Evolutionary conservation across 2,888 invertebrate genomes (phyloP).

Genomic region (Tyria jacobaeae): DNA sequence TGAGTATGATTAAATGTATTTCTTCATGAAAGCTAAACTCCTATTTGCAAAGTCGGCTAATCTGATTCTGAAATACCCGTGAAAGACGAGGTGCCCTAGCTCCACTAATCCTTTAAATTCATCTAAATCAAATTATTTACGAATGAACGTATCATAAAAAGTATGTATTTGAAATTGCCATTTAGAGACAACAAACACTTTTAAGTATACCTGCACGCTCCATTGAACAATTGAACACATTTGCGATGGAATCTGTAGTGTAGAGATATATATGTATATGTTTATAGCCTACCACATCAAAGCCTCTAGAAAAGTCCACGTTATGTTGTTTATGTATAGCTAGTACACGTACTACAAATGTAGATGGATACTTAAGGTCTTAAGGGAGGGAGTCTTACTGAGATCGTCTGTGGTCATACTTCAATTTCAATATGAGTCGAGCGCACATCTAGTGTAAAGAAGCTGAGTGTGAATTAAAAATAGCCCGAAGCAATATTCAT

Average conservation of each 20-base stretch:
- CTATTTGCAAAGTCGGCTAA: not conserved
- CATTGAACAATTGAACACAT: not conserved
- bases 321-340: not conserved
- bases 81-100: not conserved
- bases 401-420: conserved; percentile 28
- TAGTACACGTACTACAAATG: conserved; percentile 19
- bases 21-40: too few species aligned
- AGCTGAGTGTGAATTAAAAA: conserved; percentile 50
- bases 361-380: conserved; percentile 14
- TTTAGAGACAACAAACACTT: not conserved
- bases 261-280: too few species aligned
- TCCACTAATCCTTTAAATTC: too few species aligned
- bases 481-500: conserved; percentile 53
- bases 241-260: too few species aligned
- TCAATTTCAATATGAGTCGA: conserved; percentile 37
- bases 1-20: too few species aligned
- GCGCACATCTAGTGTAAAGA: conserved; percentile 22
- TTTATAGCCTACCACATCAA: too few species aligned
- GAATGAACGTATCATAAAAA: too few species aligned
- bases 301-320: too few species aligned
- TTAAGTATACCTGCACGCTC: not conserved
- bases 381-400: conserved; percentile 18
- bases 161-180: too few species aligned
- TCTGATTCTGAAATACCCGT: not conserved
- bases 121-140: too few species aligned